Percentiles rank a stretch among this genome's conserved stretches.
These are phyloP conservation scores for Cryptops parisi DNA, from an alignment of 2,888 invertebrate genomes.

Conservation along the genomic window DNA sequence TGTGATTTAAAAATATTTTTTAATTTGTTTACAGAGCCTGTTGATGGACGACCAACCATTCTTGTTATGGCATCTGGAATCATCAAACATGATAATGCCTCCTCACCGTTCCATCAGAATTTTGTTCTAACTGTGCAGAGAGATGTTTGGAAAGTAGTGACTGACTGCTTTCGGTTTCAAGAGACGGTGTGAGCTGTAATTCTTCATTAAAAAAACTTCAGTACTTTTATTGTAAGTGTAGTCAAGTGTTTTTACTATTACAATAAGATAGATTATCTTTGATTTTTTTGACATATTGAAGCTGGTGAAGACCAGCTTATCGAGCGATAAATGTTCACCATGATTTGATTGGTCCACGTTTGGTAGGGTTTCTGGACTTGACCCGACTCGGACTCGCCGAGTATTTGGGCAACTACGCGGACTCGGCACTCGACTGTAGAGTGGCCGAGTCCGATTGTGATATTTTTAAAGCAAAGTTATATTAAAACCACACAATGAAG, in stretches of 20 bases:
- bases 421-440: no score
- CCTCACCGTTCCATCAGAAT: slow-evolving; percentile 63
- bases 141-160: slow-evolving; percentile 87
- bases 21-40: slow-evolving; percentile 40
- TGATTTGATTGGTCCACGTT: slow-evolving; percentile 15
- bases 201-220: neutral
- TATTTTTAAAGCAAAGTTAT: no score
- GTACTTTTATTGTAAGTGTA: no score
- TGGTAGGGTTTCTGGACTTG: neutral
- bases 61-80: slow-evolving; percentile 69
- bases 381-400: no score
- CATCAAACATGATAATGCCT: slow-evolving; percentile 51
- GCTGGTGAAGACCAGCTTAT: neutral
- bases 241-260: no score
- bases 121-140: slow-evolving; percentile 75
- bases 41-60: slow-evolving; percentile 61
- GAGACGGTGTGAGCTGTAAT: slow-evolving; percentile 32
- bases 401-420: no score
- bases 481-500: no score
- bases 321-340: neutral
- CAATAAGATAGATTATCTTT: no score
- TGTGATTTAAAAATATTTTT: neutral
- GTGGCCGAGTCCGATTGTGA: no score
- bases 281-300: no score
- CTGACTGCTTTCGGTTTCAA: slow-evolving; percentile 71